phyloP scores from a whole-genome alignment of 2,888 invertebrate genomes.

The Labia minor region DNA sequence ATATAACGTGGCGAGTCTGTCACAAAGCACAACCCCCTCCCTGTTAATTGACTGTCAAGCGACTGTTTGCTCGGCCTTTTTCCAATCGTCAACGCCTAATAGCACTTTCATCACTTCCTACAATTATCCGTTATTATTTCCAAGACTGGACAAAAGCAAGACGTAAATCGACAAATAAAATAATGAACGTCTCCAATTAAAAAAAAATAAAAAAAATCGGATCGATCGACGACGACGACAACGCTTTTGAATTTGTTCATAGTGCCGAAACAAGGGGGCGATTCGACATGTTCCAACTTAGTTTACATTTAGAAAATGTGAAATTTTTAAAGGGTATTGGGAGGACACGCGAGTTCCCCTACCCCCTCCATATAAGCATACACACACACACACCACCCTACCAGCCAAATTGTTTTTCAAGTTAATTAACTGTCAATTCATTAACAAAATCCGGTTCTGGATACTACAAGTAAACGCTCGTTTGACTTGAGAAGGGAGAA shows the following conservation, averaged over 20 bases:
- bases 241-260: background rate
- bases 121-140: background rate
- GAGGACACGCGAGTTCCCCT: background rate
- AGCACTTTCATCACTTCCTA: conserved; percentile 1
- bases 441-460: conserved; percentile 3
- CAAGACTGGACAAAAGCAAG: conserved; percentile 1
- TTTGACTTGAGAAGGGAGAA: background rate
- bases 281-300: too few species aligned
- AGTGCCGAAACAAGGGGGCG: too few species aligned
- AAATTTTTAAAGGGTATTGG: background rate
- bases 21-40: background rate
- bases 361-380: background rate
- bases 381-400: too few species aligned
- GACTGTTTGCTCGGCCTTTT: background rate
- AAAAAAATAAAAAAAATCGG: background rate
- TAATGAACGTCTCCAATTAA: background rate
- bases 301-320: too few species aligned
- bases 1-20: conserved; percentile 1
- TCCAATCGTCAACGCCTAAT: conserved; percentile 1
- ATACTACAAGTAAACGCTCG: background rate
- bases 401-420: background rate
- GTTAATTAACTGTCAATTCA: conserved; percentile 9
- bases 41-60: conserved; percentile 8
- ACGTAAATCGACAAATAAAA: background rate
- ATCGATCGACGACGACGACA: too few species aligned